These are phyloP conservation scores for Amphiprion ocellaris DNA, from an alignment of 2,113 vertebrate genomes.

Conservation along the genomic window DNA sequence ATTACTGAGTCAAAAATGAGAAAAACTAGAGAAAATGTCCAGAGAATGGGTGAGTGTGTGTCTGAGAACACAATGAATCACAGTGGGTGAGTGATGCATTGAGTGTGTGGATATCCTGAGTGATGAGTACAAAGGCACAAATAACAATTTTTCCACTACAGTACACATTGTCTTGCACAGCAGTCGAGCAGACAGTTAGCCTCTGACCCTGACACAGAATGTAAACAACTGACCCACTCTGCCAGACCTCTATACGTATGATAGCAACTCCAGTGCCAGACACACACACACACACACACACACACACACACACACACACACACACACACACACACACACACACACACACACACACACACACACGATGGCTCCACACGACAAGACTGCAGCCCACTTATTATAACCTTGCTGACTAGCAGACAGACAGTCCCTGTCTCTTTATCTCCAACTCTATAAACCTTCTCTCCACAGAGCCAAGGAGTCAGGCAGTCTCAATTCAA, in stretches of 20 bases:
- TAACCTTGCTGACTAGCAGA: constrained; percentile 63
- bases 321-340: constrained; percentile 39
- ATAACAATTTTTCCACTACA: constrained; percentile 28
- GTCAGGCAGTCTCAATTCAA: constrained; percentile 60
- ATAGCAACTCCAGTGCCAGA: constrained; percentile 38
- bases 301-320: constrained; percentile 32
- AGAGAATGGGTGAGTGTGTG: constrained; percentile 4
- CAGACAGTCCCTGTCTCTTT: constrained; percentile 66
- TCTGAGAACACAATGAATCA: constrained; percentile 24
- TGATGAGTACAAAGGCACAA: constrained; percentile 40
- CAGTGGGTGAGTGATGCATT: not conserved
- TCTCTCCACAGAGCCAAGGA: constrained; percentile 34
- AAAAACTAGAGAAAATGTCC: not conserved
- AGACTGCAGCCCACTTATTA: constrained; percentile 63
- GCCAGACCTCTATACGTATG: constrained; percentile 51
- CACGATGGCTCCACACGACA: constrained; percentile 46
- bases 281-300: constrained; percentile 37
- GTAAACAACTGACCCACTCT: constrained; percentile 66
- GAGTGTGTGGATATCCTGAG: constrained; percentile 1
- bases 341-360: constrained; percentile 41
- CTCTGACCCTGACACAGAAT: constrained; percentile 43
- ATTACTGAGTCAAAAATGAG: not conserved
- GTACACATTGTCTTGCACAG: constrained; percentile 34
- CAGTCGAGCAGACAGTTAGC: constrained; percentile 47
- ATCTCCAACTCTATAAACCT: constrained; percentile 67